These are phyloP conservation scores for Siniperca obscura DNA, from an alignment of 2,797 vertebrate species.

Conservation along the genomic window DNA sequence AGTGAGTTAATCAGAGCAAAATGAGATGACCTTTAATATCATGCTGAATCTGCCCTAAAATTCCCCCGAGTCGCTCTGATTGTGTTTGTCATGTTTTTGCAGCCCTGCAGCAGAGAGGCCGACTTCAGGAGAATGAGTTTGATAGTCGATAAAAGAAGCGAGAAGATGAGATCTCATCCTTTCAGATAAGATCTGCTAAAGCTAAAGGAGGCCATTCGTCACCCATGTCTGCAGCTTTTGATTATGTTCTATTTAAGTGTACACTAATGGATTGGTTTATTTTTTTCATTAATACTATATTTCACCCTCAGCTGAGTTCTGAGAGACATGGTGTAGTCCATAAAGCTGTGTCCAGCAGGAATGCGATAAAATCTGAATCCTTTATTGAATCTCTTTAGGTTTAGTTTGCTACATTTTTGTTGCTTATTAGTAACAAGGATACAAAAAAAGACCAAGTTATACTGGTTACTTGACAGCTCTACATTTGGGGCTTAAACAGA, in stretches of 20 bases:
- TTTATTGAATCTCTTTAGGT: neutral
- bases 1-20: conserved; percentile 57
- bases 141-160: conserved; percentile 57
- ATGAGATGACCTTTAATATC: conserved; percentile 75
- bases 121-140: conserved; percentile 42
- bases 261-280: conserved; percentile 11
- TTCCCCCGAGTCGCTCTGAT: conserved; percentile 36
- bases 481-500: neutral
- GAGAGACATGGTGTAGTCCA: neutral
- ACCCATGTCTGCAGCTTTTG: conserved; percentile 31
- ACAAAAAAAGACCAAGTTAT: neutral
- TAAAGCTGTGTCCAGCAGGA: neutral
- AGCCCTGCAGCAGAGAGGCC: conserved; percentile 15
- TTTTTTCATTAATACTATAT: conserved; percentile 27
- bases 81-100: conserved; percentile 64
- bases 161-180: conserved; percentile 56
- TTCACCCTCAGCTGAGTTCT: neutral
- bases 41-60: conserved; percentile 31
- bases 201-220: conserved; percentile 50
- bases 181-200: conserved; percentile 51
- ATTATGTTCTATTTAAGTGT: conserved; percentile 11
- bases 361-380: neutral
- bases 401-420: too few relatives aligned
- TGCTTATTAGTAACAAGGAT: neutral
- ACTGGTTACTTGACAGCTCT: neutral